Percentiles rank a stretch among this genome's conserved stretches.
These are phyloP conservation scores for Sciurus niger DNA, from an alignment of 2,113 vertebrate species.

Conservation along the genomic window DNA sequence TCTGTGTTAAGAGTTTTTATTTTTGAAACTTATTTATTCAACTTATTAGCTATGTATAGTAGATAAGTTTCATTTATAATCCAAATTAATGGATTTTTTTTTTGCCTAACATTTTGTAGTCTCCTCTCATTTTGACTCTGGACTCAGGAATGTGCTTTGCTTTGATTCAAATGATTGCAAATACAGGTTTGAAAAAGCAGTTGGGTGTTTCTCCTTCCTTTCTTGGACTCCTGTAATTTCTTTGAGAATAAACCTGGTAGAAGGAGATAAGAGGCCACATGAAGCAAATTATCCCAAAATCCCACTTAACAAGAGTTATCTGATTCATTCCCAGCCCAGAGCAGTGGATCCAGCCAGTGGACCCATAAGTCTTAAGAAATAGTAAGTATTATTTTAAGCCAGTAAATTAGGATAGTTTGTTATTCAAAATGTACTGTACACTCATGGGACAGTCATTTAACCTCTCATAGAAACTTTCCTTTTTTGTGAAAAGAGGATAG, in stretches of 20 bases:
- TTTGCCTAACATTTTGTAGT: not conserved
- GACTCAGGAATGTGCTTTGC: not conserved
- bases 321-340: not conserved
- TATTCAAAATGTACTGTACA: not conserved
- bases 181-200: not conserved
- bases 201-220: not conserved
- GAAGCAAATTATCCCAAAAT: not conserved
- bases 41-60: not conserved
- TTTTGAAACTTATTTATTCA: not conserved
- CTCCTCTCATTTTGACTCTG: not conserved
- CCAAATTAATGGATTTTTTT: not conserved
- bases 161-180: not conserved
- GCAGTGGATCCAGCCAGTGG: not conserved
- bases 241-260: not conserved
- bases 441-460: not conserved
- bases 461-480: not conserved
- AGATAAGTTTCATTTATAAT: not conserved
- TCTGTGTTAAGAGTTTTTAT: not conserved
- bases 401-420: not conserved
- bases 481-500: not conserved
- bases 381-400: not conserved
- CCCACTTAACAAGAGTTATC: not conserved
- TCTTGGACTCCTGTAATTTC: not conserved
- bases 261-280: not conserved
- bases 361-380: not conserved